Evolutionary conservation across 2,888 invertebrate species (phyloP), one percentile per base, ranked within the genome.

Genomic region (Noctua pronuba): DNA sequence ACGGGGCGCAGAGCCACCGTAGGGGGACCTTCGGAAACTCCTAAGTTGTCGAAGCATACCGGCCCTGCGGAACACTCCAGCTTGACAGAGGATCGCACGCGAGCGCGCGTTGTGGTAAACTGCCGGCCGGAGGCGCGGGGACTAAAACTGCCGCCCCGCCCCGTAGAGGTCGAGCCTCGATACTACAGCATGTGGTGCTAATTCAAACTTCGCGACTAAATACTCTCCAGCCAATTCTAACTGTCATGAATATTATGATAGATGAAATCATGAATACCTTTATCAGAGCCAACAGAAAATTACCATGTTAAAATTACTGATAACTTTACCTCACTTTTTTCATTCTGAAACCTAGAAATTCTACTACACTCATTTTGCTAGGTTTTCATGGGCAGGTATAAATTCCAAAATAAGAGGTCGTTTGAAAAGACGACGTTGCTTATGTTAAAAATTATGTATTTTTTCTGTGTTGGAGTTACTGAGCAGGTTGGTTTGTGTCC

Each of bases 1-100:
- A 95, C 95, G 90, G 96, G 95, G 87, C 95, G 96, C 75, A 94
- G 90, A 82, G 92, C 93, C 89, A 88, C 84, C 88, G 93, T 89
- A 85, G 92, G 85, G 79, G 93, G 90, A 79, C 94, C 94, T 79
- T 95, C 95, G 93, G 96, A 93, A 88, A 94, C 95, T 91, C 94
- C 95, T 91, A 96, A 94, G 91, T 94, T 96, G 94, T 96, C 97
- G 95, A 97, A 93, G 91, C 97, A 96, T 96, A 95, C 93, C 93
- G 96, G 96, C 92, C 94, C 96, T 92, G 94, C 94, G 93, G 96
- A 95, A 91, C 94, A 94, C 94, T 96, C 96, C 96, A 96, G 96
- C 89, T 95, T 96, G 94, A 89, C 86, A 93, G 92, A 92, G 94
- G 91, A 94, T 93, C 94, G 95, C 95, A 92, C 96, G 93, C 96